Percentiles rank a stretch among this genome's conserved stretches.
phyloP scores from a whole-genome alignment of 2,113 vertebrate species.

The Microtus ochrogaster region DNA sequence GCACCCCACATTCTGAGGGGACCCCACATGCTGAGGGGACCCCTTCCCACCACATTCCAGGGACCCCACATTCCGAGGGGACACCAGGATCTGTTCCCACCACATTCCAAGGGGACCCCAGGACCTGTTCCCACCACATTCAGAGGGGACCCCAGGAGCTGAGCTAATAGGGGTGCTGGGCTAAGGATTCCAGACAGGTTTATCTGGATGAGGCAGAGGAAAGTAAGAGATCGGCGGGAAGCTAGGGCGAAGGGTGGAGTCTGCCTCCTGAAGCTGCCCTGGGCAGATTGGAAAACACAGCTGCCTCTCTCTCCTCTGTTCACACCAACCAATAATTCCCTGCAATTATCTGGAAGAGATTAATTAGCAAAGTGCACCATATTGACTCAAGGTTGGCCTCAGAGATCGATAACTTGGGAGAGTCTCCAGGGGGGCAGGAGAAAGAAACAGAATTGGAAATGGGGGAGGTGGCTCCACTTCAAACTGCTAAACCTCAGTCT shows the following conservation, averaged over 20 bases:
- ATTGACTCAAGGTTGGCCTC: slow-evolving; percentile 64
- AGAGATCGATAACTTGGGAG: slow-evolving; percentile 54
- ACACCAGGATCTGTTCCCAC: too few relatives aligned
- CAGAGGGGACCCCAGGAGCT: accelerated
- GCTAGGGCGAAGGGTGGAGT: neutral
- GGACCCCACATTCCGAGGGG: too few relatives aligned
- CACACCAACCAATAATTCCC: slow-evolving; percentile 51
- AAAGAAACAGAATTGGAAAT: neutral
- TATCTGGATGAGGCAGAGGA: too few relatives aligned
- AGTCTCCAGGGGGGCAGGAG: neutral
- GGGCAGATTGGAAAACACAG: neutral
- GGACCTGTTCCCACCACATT: too few relatives aligned
- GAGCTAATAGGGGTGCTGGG: neutral
- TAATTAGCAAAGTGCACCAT: slow-evolving; percentile 76
- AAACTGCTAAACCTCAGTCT: neutral
- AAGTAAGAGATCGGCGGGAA: neutral
- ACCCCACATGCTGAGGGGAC: too few relatives aligned
- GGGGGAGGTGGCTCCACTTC: neutral
- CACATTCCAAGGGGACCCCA: neutral
- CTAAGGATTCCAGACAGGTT: neutral
- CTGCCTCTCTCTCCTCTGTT: neutral
- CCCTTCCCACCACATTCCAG: too few relatives aligned
- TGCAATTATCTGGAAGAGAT: slow-evolving; percentile 74
- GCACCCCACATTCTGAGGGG: too few relatives aligned
- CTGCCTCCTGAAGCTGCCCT: neutral